Evolutionary conservation across 2,113 vertebrate genomes (phyloP).

Genomic region (Microcebus murinus): DNA sequence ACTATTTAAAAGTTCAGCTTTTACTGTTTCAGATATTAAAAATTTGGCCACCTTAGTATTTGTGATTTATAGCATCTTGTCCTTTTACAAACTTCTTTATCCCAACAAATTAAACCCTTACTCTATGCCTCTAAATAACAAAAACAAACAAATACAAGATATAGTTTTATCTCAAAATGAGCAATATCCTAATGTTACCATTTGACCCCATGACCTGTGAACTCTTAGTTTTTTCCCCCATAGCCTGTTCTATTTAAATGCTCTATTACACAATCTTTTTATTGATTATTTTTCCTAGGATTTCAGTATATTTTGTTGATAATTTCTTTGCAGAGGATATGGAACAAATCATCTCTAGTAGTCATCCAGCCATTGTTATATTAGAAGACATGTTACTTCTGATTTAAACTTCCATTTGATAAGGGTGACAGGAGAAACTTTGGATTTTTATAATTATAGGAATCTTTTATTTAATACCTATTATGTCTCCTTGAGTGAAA

Average conservation of each 20-base stretch:
- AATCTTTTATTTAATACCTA: not conserved
- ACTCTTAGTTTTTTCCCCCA: not conserved
- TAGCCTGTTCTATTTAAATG: slow-evolving; percentile 13
- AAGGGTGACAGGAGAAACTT: not conserved
- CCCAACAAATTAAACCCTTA: slow-evolving; percentile 7
- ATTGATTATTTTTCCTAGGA: not conserved
- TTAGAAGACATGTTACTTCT: not conserved
- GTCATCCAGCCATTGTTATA: not conserved
- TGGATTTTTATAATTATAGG: not conserved
- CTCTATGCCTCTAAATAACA: not conserved
- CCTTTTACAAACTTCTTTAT: slow-evolving; percentile 5
- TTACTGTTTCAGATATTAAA: slow-evolving; percentile 47
- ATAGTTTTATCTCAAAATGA: slow-evolving; percentile 47
- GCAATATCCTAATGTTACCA: not conserved
- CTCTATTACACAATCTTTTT: not conserved
- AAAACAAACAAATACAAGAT: not conserved
- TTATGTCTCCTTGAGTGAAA: slow-evolving; percentile 2
- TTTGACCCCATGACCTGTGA: not conserved
- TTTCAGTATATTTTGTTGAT: slow-evolving; percentile 18
- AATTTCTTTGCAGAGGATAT: slow-evolving; percentile 21
- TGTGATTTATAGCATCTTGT: slow-evolving; percentile 26
- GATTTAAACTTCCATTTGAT: not conserved
- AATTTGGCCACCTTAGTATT: slow-evolving; percentile 45
- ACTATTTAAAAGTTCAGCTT: slow-evolving; percentile 62
- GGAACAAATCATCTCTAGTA: not conserved